Conservation (phyloP, 2,113 vertebrate genomes). For the Pangasianodon gigas region DNA sequence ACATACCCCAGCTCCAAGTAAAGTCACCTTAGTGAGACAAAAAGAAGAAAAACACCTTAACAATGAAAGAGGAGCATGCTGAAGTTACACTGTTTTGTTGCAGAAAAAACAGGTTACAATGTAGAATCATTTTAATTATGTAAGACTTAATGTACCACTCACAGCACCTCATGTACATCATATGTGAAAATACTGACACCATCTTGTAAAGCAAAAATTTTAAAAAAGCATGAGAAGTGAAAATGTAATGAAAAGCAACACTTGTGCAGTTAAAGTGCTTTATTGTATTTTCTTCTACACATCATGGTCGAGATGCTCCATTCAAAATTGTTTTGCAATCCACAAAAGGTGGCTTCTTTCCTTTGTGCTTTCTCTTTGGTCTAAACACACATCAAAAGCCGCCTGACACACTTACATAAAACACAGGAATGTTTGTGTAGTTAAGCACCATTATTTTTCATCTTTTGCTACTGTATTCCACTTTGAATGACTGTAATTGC, state of each 20-base stretch:
- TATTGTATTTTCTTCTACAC: constrained; percentile 50
- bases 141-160: not conserved
- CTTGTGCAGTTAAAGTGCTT: constrained; percentile 17
- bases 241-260: constrained; percentile 10
- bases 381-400: constrained; percentile 42
- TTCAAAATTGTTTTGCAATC: constrained; percentile 7
- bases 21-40: constrained; percentile 60
- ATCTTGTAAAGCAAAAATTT: not conserved
- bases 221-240: not conserved
- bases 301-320: constrained; percentile 1
- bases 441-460: constrained; percentile 53
- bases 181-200: not conserved
- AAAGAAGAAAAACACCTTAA: constrained; percentile 28
- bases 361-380: not conserved
- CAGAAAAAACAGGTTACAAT: not conserved
- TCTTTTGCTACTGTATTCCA: constrained; percentile 48
- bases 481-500: constrained; percentile 50
- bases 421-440: constrained; percentile 46
- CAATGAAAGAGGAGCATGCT: not conserved
- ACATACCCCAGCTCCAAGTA: constrained; percentile 73
- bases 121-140: not conserved
- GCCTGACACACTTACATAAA: constrained; percentile 23
- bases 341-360: not conserved
- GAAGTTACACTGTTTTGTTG: not conserved
- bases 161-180: not conserved